These are phyloP conservation scores for Leptinotarsa peninsularis DNA, from an alignment of 2,888 invertebrate species.

Conservation along the genomic window DNA sequence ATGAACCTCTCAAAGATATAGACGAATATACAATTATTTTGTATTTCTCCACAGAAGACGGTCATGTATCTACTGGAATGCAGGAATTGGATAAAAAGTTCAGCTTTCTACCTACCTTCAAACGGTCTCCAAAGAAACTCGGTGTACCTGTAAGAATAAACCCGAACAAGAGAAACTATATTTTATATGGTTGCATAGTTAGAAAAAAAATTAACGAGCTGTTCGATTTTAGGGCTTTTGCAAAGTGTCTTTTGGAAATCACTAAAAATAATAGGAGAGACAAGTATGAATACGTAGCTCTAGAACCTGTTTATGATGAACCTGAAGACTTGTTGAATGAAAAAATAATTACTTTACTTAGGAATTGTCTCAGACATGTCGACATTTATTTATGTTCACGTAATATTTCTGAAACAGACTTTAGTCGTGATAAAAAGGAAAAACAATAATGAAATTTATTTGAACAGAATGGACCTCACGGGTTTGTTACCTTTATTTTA, in stretches of 20 bases:
- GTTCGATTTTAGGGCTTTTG: slow-evolving; percentile 49
- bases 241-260: slow-evolving; percentile 39
- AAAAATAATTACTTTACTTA: slow-evolving; percentile 60
- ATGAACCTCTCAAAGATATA: slow-evolving; percentile 54
- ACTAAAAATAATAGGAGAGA: slow-evolving; percentile 44
- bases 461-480: not conserved
- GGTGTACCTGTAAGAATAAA: slow-evolving; percentile 54
- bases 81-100: slow-evolving; percentile 56
- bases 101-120: slow-evolving; percentile 54
- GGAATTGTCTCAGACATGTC: slow-evolving; percentile 52
- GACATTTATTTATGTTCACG: slow-evolving; percentile 59
- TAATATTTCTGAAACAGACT: not conserved
- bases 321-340: slow-evolving; percentile 51
- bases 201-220: slow-evolving; percentile 40
- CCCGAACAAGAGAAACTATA: slow-evolving; percentile 40
- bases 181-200: slow-evolving; percentile 56
- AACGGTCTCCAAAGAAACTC: slow-evolving; percentile 43
- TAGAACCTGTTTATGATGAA: slow-evolving; percentile 48
- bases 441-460: not conserved
- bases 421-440: not conserved
- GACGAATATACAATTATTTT: slow-evolving; percentile 57
- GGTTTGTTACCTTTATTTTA: not conserved
- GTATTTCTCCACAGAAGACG: slow-evolving; percentile 58
- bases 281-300: slow-evolving; percentile 46
- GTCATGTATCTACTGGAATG: slow-evolving; percentile 54